These are phyloP conservation scores for Motacilla alba DNA, from an alignment of 2,113 vertebrate species.

Conservation along the genomic window DNA sequence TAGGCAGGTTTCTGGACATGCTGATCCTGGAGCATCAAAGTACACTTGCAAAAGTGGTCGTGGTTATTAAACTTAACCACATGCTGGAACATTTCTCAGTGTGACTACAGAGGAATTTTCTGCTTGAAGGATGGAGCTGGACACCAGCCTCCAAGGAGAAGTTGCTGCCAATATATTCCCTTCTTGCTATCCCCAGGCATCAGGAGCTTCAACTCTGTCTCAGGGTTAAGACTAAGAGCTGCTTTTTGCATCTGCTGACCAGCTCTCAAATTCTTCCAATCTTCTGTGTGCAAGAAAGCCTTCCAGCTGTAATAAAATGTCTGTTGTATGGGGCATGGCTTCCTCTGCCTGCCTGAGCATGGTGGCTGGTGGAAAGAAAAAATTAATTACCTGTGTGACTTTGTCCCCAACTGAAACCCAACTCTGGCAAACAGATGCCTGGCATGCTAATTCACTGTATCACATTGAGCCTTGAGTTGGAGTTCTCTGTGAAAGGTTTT, in stretches of 20 bases:
- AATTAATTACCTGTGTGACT: slow-evolving; percentile 34
- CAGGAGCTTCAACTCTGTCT: background rate
- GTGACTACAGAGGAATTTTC: background rate
- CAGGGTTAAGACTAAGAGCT: background rate
- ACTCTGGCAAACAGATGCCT: slow-evolving; percentile 8
- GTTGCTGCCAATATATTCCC: background rate
- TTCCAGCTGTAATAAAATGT: background rate
- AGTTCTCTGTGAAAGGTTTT: slow-evolving; percentile 73
- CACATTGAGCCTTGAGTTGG: slow-evolving; percentile 63
- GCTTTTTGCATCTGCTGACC: background rate
- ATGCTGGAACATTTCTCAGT: background rate
- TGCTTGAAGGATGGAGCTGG: background rate
- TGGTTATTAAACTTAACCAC: background rate
- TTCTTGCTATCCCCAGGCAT: background rate
- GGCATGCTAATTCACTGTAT: slow-evolving; percentile 60
- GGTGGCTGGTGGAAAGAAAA: background rate
- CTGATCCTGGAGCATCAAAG: background rate
- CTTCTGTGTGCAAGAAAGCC: background rate
- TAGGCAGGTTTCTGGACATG: background rate
- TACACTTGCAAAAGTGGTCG: background rate
- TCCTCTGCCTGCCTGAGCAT: background rate
- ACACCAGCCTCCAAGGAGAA: background rate
- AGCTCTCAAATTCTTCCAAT: background rate
- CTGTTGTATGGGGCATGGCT: background rate
- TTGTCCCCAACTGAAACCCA: slow-evolving; percentile 10